Conservation (phyloP, 2,797 vertebrate genomes). For the Lerista edwardsae region DNA sequence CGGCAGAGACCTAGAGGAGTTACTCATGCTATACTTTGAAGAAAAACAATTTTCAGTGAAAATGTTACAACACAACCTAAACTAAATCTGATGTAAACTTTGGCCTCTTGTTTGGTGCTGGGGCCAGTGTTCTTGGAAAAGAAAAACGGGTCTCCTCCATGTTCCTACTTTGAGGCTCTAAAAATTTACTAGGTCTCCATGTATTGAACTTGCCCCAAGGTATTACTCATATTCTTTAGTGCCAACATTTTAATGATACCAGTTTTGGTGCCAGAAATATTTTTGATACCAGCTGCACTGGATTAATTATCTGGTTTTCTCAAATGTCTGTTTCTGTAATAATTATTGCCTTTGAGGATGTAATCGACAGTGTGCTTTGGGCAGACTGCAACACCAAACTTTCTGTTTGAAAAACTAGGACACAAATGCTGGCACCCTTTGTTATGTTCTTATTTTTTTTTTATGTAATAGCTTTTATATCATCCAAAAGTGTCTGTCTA, state of each 20-base stretch:
- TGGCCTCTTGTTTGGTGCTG: slow-evolving; percentile 21
- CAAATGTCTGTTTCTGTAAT: slow-evolving; percentile 76
- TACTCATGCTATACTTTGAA: not conserved
- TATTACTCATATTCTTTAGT: slow-evolving; percentile 56
- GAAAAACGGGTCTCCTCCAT: slow-evolving; percentile 16
- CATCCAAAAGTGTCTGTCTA: not conserved
- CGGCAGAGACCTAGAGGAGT: not conserved
- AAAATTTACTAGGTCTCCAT: slow-evolving; percentile 62
- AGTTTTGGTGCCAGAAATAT: slow-evolving; percentile 64
- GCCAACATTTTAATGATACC: slow-evolving; percentile 78
- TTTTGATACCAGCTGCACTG: slow-evolving; percentile 74
- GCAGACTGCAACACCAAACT: slow-evolving; percentile 46
- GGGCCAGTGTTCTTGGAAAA: slow-evolving; percentile 38
- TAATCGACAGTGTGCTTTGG: slow-evolving; percentile 63
- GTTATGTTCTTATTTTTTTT: slow-evolving; percentile 19
- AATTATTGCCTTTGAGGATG: slow-evolving; percentile 72
- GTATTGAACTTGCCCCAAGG: slow-evolving; percentile 68
- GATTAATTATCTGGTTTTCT: slow-evolving; percentile 76
- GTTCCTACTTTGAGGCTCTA: slow-evolving; percentile 47
- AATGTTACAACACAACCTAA: slow-evolving; percentile 31
- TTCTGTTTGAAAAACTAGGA: slow-evolving; percentile 49
- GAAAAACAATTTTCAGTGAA: slow-evolving; percentile 10
- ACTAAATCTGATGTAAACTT: slow-evolving; percentile 24
- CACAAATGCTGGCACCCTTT: slow-evolving; percentile 39
- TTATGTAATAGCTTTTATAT: not conserved